Percentiles rank a stretch among this genome's conserved stretches.
Evolutionary conservation across 2,113 vertebrate genomes (phyloP).

Genomic region (Callopanchax toddi): DNA sequence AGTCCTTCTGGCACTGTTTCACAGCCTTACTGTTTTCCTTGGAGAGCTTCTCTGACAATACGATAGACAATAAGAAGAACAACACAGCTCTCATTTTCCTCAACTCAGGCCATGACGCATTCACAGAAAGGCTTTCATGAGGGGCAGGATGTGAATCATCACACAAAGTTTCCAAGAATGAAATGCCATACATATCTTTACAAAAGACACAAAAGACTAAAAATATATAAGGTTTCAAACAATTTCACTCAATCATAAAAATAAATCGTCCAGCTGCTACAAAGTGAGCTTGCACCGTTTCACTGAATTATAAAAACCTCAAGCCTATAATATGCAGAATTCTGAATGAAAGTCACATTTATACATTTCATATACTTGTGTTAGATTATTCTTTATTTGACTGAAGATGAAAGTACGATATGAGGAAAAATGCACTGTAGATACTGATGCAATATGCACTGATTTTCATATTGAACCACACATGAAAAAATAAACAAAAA

Average conservation of each 20-base stretch:
- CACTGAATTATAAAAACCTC: no score
- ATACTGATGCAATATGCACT: no score
- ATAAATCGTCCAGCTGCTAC: slow-evolving; percentile 25
- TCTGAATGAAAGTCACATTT: no score
- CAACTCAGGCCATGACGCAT: slow-evolving; percentile 27
- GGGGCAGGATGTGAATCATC: slow-evolving; percentile 17
- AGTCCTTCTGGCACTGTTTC: slow-evolving; percentile 50
- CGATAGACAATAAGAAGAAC: slow-evolving; percentile 14
- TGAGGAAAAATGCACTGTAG: no score
- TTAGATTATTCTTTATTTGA: no score
- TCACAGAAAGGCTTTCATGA: slow-evolving; percentile 15
- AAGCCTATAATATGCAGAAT: no score
- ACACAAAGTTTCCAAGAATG: slow-evolving; percentile 17
- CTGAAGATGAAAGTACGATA: no score
- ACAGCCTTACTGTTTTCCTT: slow-evolving; percentile 38
- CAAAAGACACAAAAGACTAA: slow-evolving; percentile 16
- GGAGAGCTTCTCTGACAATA: slow-evolving; percentile 39
- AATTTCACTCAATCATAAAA: slow-evolving; percentile 5
- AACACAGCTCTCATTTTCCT: slow-evolving; percentile 27
- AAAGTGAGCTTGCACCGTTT: no score
- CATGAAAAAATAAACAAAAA: neutral
- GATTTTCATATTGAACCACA: no score
- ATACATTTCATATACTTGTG: no score
- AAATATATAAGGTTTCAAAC: slow-evolving; percentile 10
- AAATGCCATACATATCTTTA: slow-evolving; percentile 10